phyloP scores from a whole-genome alignment of 1,140 invertebrate species.

The Procambarus virginalis region DNA sequence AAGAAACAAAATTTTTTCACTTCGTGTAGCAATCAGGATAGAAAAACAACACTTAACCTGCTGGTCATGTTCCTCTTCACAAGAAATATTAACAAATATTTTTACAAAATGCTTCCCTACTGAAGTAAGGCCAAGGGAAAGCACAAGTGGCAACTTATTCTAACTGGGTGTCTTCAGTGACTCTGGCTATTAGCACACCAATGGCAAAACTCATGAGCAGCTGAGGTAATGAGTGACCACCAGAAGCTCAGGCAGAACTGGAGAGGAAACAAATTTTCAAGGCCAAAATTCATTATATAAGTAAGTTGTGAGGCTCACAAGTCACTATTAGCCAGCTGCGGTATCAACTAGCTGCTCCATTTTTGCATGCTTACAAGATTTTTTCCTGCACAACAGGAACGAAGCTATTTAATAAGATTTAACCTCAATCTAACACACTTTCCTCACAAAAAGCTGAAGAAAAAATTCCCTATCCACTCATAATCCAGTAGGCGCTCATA shows the following conservation, averaged over 20 bases:
- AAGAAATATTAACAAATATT: slow-evolving; percentile 66
- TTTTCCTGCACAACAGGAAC: slow-evolving; percentile 36
- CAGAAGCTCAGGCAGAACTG: slow-evolving; percentile 7
- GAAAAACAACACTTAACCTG: slow-evolving; percentile 56
- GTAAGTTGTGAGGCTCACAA: slow-evolving; percentile 24
- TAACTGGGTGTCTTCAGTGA: slow-evolving; percentile 46
- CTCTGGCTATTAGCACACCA: slow-evolving; percentile 40
- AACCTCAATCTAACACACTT: background rate
- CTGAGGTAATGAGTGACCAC: slow-evolving; percentile 17
- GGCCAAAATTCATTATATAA: slow-evolving; percentile 30
- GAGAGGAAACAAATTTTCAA: slow-evolving; percentile 13
- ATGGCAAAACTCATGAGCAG: slow-evolving; percentile 38
- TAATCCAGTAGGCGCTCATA: slow-evolving; percentile 36
- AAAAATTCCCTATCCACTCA: slow-evolving; percentile 10
- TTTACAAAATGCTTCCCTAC: slow-evolving; percentile 65
- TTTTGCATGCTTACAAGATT: background rate
- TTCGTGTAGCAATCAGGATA: background rate
- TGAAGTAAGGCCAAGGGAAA: slow-evolving; percentile 63
- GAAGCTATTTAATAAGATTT: slow-evolving; percentile 2
- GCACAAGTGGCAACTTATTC: slow-evolving; percentile 59
- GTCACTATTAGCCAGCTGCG: slow-evolving; percentile 6
- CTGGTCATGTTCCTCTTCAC: slow-evolving; percentile 61
- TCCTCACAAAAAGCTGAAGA: slow-evolving; percentile 17
- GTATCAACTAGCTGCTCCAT: slow-evolving; percentile 12
- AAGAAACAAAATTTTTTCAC: too few species aligned